A percentile compares a stretch with the other conserved stretches of the same genome.
Conservation (phyloP, 2,113 vertebrate genomes). For the Pungitius pungitius region DNA sequence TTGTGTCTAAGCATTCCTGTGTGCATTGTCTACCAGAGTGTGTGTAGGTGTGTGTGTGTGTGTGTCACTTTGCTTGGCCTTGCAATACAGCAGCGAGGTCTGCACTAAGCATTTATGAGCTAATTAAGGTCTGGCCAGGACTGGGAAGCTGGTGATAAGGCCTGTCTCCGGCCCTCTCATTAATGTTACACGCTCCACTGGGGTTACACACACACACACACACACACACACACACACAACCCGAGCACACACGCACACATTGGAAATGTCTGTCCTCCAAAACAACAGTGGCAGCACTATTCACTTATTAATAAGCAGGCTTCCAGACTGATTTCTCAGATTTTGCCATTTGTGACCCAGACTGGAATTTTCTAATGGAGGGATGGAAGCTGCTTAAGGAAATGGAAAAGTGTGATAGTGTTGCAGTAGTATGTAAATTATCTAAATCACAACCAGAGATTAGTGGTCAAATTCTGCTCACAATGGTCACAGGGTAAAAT, state of each 20-base stretch:
- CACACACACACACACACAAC: conserved; percentile 23
- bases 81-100: conserved; percentile 37
- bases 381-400: conserved; percentile 24
- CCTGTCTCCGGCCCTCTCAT: conserved; percentile 66
- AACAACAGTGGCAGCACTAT: conserved; percentile 61
- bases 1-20: conserved; percentile 10
- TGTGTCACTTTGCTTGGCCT: conserved; percentile 13
- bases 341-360: conserved; percentile 40
- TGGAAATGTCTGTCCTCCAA: conserved; percentile 38
- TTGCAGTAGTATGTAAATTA: conserved; percentile 5
- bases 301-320: conserved; percentile 51
- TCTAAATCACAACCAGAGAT: conserved; percentile 20
- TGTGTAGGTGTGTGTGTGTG: conserved; percentile 28
- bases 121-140: conserved; percentile 70
- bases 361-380: conserved; percentile 43
- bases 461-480: neutral
- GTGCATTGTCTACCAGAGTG: conserved; percentile 23
- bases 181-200: conserved; percentile 66
- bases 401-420: conserved; percentile 30
- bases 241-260: conserved; percentile 20
- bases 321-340: conserved; percentile 44
- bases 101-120: conserved; percentile 70
- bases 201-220: conserved; percentile 31
- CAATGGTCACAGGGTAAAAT: neutral
- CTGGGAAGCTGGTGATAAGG: conserved; percentile 73